These are phyloP conservation scores for Embidobia sp. DNA, from an alignment of 2,888 invertebrate genomes.

Conservation along the genomic window DNA sequence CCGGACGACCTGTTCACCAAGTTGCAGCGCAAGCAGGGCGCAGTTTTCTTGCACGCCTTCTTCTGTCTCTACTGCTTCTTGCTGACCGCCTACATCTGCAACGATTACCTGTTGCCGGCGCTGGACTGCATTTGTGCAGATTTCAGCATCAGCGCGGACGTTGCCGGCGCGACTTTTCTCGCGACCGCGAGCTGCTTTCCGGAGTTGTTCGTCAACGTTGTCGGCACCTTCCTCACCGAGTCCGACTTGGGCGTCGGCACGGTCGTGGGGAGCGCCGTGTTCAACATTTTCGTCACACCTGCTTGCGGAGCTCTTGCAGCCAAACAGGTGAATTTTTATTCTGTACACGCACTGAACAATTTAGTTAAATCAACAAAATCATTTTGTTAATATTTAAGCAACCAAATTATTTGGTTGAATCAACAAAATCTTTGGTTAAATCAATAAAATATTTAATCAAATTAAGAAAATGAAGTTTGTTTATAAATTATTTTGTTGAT, in stretches of 20 bases:
- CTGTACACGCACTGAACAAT: too few species aligned
- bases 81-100: slow-evolving; percentile 93
- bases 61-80: slow-evolving; percentile 93
- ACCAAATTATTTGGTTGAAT: too few species aligned
- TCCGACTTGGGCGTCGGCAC: slow-evolving; percentile 94
- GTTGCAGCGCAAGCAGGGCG: slow-evolving; percentile 88
- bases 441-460: too few species aligned
- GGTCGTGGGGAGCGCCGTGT: slow-evolving; percentile 93
- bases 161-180: slow-evolving; percentile 98
- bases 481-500: too few species aligned
- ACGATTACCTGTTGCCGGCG: slow-evolving; percentile 94
- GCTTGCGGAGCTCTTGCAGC: slow-evolving; percentile 91
- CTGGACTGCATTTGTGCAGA: slow-evolving; percentile 93
- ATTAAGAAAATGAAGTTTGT: too few species aligned
- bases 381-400: too few species aligned
- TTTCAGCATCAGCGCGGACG: slow-evolving; percentile 90
- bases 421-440: too few species aligned
- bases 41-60: slow-evolving; percentile 88
- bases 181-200: slow-evolving; percentile 97
- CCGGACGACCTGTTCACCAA: slow-evolving; percentile 84
- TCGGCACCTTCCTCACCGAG: slow-evolving; percentile 91
- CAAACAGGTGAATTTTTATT: slow-evolving; percentile 85
- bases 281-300: slow-evolving; percentile 92
- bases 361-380: too few species aligned
- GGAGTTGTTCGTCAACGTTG: slow-evolving; percentile 95